A percentile compares a stretch with the other conserved stretches of the same genome.
These are phyloP conservation scores for Drosophila leontia DNA, from an alignment of 1,140 invertebrate genomes.

Conservation along the genomic window DNA sequence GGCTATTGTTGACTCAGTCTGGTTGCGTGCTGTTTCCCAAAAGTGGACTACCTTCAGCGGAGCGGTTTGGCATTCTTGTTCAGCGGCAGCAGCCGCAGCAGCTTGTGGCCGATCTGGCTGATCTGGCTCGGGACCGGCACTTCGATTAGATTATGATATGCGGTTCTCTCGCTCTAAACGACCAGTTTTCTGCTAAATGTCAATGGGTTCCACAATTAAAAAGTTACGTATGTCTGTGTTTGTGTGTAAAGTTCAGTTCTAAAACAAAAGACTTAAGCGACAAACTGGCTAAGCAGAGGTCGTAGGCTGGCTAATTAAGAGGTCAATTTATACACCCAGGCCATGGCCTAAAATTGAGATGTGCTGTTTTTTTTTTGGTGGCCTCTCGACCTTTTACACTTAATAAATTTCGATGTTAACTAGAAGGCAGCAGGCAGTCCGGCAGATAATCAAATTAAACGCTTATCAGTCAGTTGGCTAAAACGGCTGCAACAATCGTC, in stretches of 20 bases:
- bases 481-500: conserved; percentile 50
- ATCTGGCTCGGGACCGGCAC: conserved; percentile 51
- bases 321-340: conserved; percentile 29
- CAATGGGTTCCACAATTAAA: conserved; percentile 61
- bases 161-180: conserved; percentile 18
- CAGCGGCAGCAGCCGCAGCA: conserved; percentile 55
- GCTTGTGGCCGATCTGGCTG: conserved; percentile 24
- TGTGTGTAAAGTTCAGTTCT: conserved; percentile 23
- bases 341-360: conserved; percentile 38
- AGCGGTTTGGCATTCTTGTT: conserved; percentile 68
- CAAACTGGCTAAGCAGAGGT: conserved; percentile 32
- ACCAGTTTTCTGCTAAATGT: conserved; percentile 69
- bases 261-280: conserved; percentile 32
- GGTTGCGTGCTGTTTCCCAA: conserved; percentile 60
- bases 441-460: conserved; percentile 63
- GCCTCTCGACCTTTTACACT: conserved; percentile 48
- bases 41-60: conserved; percentile 75
- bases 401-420: conserved; percentile 43
- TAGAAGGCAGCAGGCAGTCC: conserved; percentile 5
- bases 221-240: conserved; percentile 14
- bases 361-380: conserved; percentile 5
- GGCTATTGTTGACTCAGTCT: conserved; percentile 57
- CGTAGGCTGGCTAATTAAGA: conserved; percentile 42
- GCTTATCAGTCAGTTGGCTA: conserved; percentile 64
- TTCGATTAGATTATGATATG: conserved; percentile 65